These are phyloP conservation scores for Cettia cetti DNA, from an alignment of 2,113 vertebrate species.

Conservation along the genomic window DNA sequence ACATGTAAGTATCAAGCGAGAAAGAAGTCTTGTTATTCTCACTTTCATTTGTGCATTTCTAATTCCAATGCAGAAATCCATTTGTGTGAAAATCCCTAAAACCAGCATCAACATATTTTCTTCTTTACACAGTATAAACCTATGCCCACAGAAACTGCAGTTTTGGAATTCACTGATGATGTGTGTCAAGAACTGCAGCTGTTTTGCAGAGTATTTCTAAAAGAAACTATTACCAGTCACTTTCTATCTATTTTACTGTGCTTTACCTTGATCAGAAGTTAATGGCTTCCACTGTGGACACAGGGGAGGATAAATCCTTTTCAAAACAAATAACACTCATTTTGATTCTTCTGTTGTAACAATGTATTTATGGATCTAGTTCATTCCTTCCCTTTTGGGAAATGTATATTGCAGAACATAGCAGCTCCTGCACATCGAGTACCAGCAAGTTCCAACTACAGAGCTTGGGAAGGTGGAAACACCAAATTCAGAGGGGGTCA, in stretches of 20 bases:
- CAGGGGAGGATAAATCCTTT: background rate
- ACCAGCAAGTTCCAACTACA: background rate
- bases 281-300: background rate
- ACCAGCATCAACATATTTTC: background rate
- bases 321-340: background rate
- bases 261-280: slow-evolving; percentile 18
- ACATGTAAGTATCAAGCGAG: background rate
- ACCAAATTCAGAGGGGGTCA: background rate
- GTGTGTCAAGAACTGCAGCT: background rate
- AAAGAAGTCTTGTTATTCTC: background rate
- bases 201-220: background rate
- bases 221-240: background rate
- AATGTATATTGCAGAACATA: fast-evolving
- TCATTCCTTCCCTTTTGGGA: background rate
- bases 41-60: background rate
- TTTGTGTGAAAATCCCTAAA: background rate
- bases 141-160: background rate
- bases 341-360: background rate
- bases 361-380: background rate
- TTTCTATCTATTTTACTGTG: background rate
- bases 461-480: background rate
- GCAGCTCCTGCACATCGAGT: fast-evolving
- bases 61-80: background rate
- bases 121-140: background rate
- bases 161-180: background rate